These are phyloP conservation scores for Oncorhynchus masou DNA, from an alignment of 2,113 vertebrate species.

Conservation along the genomic window DNA sequence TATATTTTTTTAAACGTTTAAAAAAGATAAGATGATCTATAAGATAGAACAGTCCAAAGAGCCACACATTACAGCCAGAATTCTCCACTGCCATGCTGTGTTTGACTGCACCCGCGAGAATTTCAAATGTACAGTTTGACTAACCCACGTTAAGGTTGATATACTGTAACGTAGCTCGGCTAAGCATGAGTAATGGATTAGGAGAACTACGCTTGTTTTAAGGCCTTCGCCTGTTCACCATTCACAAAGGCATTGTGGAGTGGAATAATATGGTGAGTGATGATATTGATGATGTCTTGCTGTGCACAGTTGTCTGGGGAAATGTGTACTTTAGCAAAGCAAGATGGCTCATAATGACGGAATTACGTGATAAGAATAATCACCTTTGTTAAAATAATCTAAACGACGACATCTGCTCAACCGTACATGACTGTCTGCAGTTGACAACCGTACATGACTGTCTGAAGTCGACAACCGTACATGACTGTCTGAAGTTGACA, in stretches of 20 bases:
- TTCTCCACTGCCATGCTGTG: conserved; percentile 43
- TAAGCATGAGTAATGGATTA: conserved; percentile 70
- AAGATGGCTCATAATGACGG: conserved; percentile 67
- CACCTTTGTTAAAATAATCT: conserved; percentile 69
- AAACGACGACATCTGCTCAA: conserved; percentile 58
- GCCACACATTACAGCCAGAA: conserved; percentile 52
- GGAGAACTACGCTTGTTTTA: conserved; percentile 62
- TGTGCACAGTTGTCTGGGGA: conserved; percentile 63
- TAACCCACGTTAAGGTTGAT: conserved; percentile 54
- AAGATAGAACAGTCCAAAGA: not conserved
- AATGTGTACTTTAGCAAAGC: conserved; percentile 60
- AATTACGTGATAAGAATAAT: conserved; percentile 77
- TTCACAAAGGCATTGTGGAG: conserved; percentile 60
- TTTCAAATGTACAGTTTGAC: conserved; percentile 53
- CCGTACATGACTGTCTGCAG: conserved; percentile 52
- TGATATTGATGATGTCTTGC: conserved; percentile 64
- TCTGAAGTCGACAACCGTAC: too few species aligned
- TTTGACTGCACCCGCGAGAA: conserved; percentile 44
- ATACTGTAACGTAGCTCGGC: conserved; percentile 42
- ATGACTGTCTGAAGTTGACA: too few species aligned
- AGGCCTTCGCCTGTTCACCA: conserved; percentile 67
- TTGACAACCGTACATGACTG: too few species aligned
- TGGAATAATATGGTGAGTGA: conserved; percentile 67
- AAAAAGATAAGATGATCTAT: too few species aligned
- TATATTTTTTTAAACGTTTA: too few species aligned